Evolutionary conservation across 2,888 invertebrate genomes (phyloP).

Genomic region (Netelia inedita): DNA sequence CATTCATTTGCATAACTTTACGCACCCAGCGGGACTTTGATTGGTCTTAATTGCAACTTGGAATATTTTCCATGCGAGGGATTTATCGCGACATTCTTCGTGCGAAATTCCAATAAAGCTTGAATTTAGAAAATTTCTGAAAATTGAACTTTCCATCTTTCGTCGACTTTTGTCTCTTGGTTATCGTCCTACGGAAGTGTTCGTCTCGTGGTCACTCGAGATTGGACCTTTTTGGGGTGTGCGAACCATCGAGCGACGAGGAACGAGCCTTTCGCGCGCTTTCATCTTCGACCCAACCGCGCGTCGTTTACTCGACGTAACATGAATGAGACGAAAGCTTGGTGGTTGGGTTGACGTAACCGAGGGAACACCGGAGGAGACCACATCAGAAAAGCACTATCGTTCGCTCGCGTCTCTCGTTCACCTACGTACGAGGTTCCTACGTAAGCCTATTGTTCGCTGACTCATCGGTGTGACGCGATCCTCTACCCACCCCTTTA

Average conservation of each 20-base stretch:
- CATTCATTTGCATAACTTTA: slow-evolving; percentile 61
- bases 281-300: slow-evolving; percentile 64
- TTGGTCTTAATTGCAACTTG: slow-evolving; percentile 44
- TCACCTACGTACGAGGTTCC: slow-evolving; percentile 60
- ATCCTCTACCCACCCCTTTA: slow-evolving; percentile 42
- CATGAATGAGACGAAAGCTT: slow-evolving; percentile 33
- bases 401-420: slow-evolving; percentile 32
- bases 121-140: no score
- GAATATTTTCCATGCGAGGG: neutral
- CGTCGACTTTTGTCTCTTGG: neutral
- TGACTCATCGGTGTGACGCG: slow-evolving; percentile 75
- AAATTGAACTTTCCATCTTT: neutral
- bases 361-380: slow-evolving; percentile 5
- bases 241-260: neutral
- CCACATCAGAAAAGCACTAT: slow-evolving; percentile 60
- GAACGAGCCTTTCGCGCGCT: slow-evolving; percentile 60
- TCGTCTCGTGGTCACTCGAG: slow-evolving; percentile 17
- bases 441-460: slow-evolving; percentile 73
- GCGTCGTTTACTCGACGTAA: neutral
- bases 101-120: no score
- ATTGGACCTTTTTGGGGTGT: neutral
- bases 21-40: slow-evolving; percentile 12
- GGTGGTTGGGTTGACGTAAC: neutral
- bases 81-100: slow-evolving; percentile 1
- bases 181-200: slow-evolving; percentile 22